A percentile compares a stretch with the other conserved stretches of the same genome.
Evolutionary conservation across 2,113 vertebrate genomes (phyloP).

Genomic region (Chiloscyllium plagiosum): DNA sequence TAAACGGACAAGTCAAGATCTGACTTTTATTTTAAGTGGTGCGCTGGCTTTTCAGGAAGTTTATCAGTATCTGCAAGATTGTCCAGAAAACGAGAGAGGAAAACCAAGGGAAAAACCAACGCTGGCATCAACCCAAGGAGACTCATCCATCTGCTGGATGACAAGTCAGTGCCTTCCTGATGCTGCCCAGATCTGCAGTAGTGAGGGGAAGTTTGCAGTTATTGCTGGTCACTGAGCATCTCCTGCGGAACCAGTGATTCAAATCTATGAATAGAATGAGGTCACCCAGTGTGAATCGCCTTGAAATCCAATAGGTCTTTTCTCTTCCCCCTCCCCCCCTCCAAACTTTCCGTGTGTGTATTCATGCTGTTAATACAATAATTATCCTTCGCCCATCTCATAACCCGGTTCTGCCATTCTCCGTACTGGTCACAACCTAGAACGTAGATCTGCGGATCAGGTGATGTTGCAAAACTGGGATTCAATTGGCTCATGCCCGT

Average conservation of each 20-base stretch:
- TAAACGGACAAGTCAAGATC: background rate
- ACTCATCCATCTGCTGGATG: background rate
- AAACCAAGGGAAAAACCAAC: background rate
- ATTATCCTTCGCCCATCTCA: background rate
- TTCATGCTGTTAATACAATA: background rate
- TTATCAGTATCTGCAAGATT: background rate
- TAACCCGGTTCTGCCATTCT: background rate
- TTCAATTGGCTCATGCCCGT: background rate
- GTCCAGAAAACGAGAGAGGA: background rate
- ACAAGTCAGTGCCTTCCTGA: background rate
- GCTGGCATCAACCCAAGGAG: background rate
- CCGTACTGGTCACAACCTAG: no score
- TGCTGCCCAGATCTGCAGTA: background rate
- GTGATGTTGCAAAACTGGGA: background rate
- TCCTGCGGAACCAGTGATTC: constrained; percentile 3
- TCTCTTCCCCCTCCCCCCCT: no score
- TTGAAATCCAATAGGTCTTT: background rate
- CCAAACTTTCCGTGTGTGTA: background rate
- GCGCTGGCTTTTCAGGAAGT: background rate
- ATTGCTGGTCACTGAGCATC: background rate
- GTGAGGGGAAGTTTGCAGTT: background rate
- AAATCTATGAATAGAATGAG: constrained; percentile 25
- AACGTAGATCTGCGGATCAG: background rate
- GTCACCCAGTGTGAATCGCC: background rate
- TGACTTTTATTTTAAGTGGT: background rate